Evolutionary conservation across 1,140 invertebrate genomes (phyloP), one percentile per base, ranked within the genome.

Genomic region (Magallana angulata): DNA sequence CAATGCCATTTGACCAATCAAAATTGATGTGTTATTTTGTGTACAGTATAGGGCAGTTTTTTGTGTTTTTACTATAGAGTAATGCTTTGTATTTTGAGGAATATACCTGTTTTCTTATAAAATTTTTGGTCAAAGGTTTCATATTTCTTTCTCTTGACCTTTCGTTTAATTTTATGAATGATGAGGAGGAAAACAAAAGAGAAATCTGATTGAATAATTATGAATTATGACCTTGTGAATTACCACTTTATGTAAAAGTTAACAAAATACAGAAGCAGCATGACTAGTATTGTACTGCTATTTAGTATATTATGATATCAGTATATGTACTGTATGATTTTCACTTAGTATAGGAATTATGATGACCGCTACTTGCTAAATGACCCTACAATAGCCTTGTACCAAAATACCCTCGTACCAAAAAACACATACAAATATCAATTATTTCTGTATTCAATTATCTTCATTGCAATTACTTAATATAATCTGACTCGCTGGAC

Each of bases 11-110:
- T 57, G 57, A 56, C 80, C n/a, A 57, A 82, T 57, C 57, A 57
- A 82, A 56, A 57, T 56, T 80, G 76, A 80, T 57, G 36, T 82
- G 36, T 82, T 82, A 56, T 82, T 18, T 57, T 82, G 80, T 82
- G 80, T 82, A 82, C 48, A 82, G 56, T 82, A 16, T 56, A 57
- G 57, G 36, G 80, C 80, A 57, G 48, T 82, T 56, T 82, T 64
- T 82, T 82, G 36, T 82, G 36, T 57, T 82, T 48, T 16, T 82
- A 57, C 80, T 57, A 57, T 48, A 48, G 36, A 48, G 36, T 48
- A 48, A 48, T 56, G 36, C 80, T 82, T 56, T 82, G 57, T 82
- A 57, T 82, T 82, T 57, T 82, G 57, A 57, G 36, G 57, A 56
- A 14, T 16, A 48, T 64, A 64, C 62, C 14, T 82, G 80, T 82